phyloP scores from a whole-genome alignment of 1,140 invertebrate genomes.

The Eueides isabella region DNA sequence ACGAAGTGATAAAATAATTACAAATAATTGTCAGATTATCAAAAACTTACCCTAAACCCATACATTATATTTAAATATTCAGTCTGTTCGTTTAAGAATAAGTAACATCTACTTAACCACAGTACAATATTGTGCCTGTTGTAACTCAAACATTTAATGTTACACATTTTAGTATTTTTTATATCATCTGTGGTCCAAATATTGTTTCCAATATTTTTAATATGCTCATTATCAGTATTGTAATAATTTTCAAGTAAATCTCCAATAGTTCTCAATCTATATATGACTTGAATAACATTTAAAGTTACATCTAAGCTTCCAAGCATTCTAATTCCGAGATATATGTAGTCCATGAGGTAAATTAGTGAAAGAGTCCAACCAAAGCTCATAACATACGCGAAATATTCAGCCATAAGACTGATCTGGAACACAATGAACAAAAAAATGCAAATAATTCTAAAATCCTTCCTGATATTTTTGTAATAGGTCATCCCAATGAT shows the following conservation, averaged over 20 bases:
- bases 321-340: slow-evolving; percentile 17
- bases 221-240: background rate
- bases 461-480: slow-evolving; percentile 4
- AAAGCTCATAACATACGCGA: slow-evolving; percentile 1
- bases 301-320: slow-evolving; percentile 15
- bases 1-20: too few relatives aligned
- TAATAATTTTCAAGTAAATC: slow-evolving; percentile 25
- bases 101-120: slow-evolving; percentile 19
- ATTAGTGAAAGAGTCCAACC: slow-evolving; percentile 2
- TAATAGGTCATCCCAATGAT: slow-evolving; percentile 10
- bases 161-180: background rate
- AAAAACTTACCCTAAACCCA: slow-evolving; percentile 25
- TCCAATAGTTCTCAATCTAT: slow-evolving; percentile 29
- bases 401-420: background rate
- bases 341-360: slow-evolving; percentile 19
- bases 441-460: background rate
- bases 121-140: background rate
- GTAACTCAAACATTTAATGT: background rate
- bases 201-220: background rate
- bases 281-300: slow-evolving; percentile 18
- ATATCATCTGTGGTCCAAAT: background rate
- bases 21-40: background rate
- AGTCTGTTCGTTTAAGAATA: slow-evolving; percentile 25
- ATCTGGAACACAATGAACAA: background rate
- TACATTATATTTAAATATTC: slow-evolving; percentile 21